phyloP scores from a whole-genome alignment of 2,113 vertebrate genomes.

The Brienomyrus brachyistius region DNA sequence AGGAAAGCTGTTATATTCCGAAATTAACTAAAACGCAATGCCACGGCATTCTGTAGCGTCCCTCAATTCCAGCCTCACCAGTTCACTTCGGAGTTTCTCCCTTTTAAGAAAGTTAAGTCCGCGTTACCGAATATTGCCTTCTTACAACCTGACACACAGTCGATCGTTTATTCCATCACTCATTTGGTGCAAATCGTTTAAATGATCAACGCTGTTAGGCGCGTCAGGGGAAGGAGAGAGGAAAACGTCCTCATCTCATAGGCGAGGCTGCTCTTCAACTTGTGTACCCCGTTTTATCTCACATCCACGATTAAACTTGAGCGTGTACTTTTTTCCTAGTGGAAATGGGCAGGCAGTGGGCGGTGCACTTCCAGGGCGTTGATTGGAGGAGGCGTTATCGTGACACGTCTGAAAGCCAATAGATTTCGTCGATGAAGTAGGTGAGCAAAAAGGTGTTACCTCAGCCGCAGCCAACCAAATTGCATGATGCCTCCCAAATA shows the following conservation, averaged over 20 bases:
- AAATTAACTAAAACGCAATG: neutral
- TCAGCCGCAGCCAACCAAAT: slow-evolving; percentile 20
- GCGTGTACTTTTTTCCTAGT: slow-evolving; percentile 16
- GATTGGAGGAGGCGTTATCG: slow-evolving; percentile 42
- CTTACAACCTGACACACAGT: neutral
- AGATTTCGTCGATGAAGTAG: neutral
- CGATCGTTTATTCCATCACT: slow-evolving; percentile 21
- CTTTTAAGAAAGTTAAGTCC: slow-evolving; percentile 18
- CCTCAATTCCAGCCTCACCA: neutral
- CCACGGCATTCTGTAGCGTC: neutral
- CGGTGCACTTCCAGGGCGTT: slow-evolving; percentile 37
- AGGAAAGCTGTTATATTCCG: slow-evolving; percentile 9
- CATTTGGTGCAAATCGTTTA: neutral
- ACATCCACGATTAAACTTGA: slow-evolving; percentile 14
- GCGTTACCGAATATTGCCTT: neutral
- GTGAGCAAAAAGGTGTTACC: slow-evolving; percentile 17
- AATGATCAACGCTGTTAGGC: neutral
- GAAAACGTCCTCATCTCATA: neutral
- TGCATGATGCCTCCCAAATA: neutral
- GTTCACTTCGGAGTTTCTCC: slow-evolving; percentile 1
- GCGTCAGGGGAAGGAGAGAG: neutral
- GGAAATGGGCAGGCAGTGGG: slow-evolving; percentile 22
- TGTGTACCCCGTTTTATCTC: slow-evolving; percentile 9
- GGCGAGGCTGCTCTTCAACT: neutral
- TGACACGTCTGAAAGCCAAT: slow-evolving; percentile 51